A percentile compares a stretch with the other conserved stretches of the same genome.
Conservation (phyloP, 2,888 invertebrate species). For the Tanytarsus gracilentus region DNA sequence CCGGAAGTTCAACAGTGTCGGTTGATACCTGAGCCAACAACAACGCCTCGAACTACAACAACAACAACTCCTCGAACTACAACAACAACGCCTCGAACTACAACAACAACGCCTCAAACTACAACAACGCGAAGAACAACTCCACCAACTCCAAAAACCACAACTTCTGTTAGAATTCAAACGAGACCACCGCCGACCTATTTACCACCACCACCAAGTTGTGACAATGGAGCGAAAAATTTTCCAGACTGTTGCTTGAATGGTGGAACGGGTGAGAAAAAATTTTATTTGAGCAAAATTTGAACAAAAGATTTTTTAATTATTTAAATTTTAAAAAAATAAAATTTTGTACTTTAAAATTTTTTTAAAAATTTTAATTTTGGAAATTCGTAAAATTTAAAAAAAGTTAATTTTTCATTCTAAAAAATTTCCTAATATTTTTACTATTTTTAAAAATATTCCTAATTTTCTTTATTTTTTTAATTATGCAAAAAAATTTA, state of each 20-base stretch:
- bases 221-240: not conserved
- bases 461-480: no score
- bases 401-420: no score
- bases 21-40: not conserved
- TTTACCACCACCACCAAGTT: not conserved
- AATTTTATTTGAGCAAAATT: no score
- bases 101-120: not conserved
- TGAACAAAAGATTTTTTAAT: no score
- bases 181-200: not conserved
- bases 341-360: no score
- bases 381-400: no score
- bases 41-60: not conserved
- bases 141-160: not conserved
- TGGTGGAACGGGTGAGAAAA: not conserved
- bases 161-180: not conserved
- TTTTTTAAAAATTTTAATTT: no score
- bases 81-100: not conserved
- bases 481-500: no score
- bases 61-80: not conserved
- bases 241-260: not conserved
- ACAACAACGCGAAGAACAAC: not conserved
- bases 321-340: no score
- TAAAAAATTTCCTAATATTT: no score
- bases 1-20: not conserved
- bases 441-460: no score